A percentile compares a stretch with the other conserved stretches of the same genome.
phyloP scores from a whole-genome alignment of 2,113 vertebrate genomes.

The Rhynchomys soricoides region DNA sequence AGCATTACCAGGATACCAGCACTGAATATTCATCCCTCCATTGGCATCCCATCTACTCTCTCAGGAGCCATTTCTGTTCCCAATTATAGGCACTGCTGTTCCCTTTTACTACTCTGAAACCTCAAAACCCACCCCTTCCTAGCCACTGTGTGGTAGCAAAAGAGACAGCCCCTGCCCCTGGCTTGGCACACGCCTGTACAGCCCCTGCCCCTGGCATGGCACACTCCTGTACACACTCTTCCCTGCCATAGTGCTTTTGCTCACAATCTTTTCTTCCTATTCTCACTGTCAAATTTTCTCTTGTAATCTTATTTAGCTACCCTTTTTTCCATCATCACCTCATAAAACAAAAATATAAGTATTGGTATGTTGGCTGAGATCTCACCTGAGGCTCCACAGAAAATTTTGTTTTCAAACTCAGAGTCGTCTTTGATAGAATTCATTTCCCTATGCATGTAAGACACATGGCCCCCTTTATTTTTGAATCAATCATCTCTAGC shows the following conservation, averaged over 20 bases:
- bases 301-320: not conserved
- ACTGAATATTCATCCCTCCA: not conserved
- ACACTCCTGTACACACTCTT: not conserved
- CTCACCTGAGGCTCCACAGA: not conserved
- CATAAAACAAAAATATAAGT: slow-evolving; percentile 2
- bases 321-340: not conserved
- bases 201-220: not conserved
- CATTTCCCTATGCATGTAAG: not conserved
- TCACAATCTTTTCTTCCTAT: not conserved
- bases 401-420: slow-evolving; percentile 13
- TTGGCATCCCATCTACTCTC: not conserved
- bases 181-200: not conserved
- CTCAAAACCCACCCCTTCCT: not conserved
- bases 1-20: not conserved
- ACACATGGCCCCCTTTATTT: not conserved
- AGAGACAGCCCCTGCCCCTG: not conserved
- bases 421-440: not conserved
- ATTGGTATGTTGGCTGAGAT: not conserved
- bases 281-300: not conserved
- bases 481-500: not conserved
- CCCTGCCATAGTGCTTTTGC: not conserved
- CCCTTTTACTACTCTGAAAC: not conserved
- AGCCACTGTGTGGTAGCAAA: not conserved
- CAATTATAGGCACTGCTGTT: not conserved
- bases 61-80: not conserved